phyloP scores from a whole-genome alignment of 2,113 vertebrate genomes.

The Ia io region DNA sequence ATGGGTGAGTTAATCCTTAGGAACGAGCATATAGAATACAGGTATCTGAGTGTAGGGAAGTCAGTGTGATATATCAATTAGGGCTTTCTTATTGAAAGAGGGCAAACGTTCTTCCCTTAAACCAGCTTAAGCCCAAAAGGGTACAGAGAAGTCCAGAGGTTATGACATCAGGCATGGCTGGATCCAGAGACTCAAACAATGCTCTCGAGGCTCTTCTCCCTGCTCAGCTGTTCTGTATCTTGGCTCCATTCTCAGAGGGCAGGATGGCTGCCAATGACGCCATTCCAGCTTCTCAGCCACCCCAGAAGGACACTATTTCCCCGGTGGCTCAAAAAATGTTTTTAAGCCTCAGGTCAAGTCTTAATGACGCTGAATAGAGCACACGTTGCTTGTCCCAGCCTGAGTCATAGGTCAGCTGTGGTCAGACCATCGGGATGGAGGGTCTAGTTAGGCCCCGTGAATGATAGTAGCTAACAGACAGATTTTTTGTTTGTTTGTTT shows the following conservation, averaged over 20 bases:
- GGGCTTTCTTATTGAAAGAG: background rate
- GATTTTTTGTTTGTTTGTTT: background rate
- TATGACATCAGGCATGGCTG: background rate
- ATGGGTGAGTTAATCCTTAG: background rate
- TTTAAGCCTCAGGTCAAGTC: background rate
- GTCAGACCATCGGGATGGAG: background rate
- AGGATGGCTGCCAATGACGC: background rate
- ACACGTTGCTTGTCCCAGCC: background rate
- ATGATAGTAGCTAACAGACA: background rate
- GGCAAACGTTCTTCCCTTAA: background rate
- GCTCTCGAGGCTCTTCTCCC: background rate
- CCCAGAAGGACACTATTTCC: background rate
- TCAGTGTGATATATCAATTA: background rate
- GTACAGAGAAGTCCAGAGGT: background rate
- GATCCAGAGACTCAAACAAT: background rate
- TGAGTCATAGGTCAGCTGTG: background rate
- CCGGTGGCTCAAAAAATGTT: background rate
- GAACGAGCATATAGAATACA: no score
- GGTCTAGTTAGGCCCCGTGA: background rate
- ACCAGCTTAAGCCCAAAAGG: background rate
- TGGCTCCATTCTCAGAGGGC: background rate
- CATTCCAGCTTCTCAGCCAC: background rate
- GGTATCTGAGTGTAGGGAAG: background rate
- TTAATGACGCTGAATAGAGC: background rate
- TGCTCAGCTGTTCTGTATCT: background rate